Evolutionary conservation across 1,140 invertebrate species (phyloP), one percentile per base, ranked within the genome.

Genomic region (Penaeus japonicus): DNA sequence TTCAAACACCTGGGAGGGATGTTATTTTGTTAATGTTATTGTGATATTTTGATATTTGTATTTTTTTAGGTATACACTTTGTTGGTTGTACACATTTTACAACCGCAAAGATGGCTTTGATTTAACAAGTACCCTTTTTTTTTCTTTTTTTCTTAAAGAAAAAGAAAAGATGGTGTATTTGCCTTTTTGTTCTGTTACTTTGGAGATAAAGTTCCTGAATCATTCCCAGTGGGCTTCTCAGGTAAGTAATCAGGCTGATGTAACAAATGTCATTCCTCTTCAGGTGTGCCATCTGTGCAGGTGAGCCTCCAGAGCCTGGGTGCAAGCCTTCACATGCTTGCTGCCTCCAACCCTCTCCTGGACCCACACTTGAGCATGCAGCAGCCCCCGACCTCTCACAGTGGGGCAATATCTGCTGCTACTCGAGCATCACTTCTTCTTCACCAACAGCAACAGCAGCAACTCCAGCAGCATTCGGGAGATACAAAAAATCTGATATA

Each of bases 401-500:
- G 30, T 18, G 79, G 80, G 79, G 83, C 86, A 39, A 88, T 88
- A 54, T 88, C 86, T 53, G 86, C 86, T 20, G 86, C 86, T 24
- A 88, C 86, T 22, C 39, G 86, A 77, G 86, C 86, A 18, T 88
- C 86, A 7, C 55, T 88, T 24, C 53, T 88, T 22, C 30, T 88
- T 57, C 86, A 88, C 59, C 85, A 88, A 27, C 86, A 88, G 79
- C 84, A 85, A 32, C 80, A 82, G 80, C 85, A 87, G 79, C 85
- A 82, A 35, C 86, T 83, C 59, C 86, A 88, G 86, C 86, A 88
- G 62, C 86, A 88, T 32, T 57, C 65, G 77, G 12, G 65, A 54
- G 86, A 88, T 53, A 75, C 86, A 59, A 88, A 88, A 88, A 88
- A 83, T 53, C 73, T 88, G 27, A 88, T 88, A n/a, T 88, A 88